phyloP scores from a whole-genome alignment of 2,888 invertebrate genomes.

The Lasioglossum leucozonium region DNA sequence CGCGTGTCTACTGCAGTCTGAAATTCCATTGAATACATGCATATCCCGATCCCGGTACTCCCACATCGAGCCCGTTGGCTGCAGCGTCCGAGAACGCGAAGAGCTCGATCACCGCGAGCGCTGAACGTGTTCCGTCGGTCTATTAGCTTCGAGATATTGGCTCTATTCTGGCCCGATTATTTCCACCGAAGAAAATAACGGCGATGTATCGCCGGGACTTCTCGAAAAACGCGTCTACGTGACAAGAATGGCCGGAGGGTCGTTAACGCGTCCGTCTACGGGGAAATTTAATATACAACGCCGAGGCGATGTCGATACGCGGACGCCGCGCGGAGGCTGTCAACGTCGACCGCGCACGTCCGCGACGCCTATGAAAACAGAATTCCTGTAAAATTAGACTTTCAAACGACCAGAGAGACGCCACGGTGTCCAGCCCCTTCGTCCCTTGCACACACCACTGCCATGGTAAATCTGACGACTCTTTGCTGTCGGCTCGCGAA shows the following conservation, averaged over 20 bases:
- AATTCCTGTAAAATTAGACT: conserved; percentile 67
- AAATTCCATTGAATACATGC: conserved; percentile 24
- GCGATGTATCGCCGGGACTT: conserved; percentile 3
- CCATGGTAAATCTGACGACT: neutral
- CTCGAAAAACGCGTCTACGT: conserved; percentile 24
- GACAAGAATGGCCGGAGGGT: conserved; percentile 20
- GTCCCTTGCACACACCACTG: neutral
- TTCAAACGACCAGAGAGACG: conserved; percentile 62
- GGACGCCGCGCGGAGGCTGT: conserved; percentile 3
- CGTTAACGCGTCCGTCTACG: conserved; percentile 13
- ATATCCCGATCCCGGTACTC: conserved; percentile 10
- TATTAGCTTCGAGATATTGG: conserved; percentile 16
- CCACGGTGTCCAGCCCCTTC: neutral
- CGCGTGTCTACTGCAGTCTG: conserved; percentile 30
- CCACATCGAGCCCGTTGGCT: neutral
- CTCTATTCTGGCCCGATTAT: neutral
- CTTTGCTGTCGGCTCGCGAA: conserved; percentile 3
- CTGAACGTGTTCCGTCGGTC: neutral
- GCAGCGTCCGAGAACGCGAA: neutral
- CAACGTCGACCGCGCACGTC: neutral
- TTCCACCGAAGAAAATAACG: conserved; percentile 4
- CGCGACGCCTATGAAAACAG: conserved; percentile 22
- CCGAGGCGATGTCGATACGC: conserved; percentile 11
- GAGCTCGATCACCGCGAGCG: conserved; percentile 9
- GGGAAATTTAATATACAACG: conserved; percentile 29